These are phyloP conservation scores for Brachionus paranguensis DNA, from an alignment of 1,140 invertebrate genomes.

Conservation along the genomic window DNA sequence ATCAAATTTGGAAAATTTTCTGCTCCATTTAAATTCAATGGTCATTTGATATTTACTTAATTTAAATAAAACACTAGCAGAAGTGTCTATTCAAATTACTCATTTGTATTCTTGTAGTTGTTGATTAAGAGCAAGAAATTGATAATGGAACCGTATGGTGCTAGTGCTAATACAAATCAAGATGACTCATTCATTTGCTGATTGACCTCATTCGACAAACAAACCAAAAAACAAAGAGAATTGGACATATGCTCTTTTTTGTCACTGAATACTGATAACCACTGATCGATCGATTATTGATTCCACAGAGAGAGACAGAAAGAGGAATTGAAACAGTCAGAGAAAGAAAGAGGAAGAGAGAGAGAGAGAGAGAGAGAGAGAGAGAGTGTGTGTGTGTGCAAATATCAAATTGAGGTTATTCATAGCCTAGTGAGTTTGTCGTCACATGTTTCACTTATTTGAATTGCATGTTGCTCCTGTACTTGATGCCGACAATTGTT, in stretches of 20 bases:
- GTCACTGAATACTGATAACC: neutral
- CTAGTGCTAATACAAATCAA: neutral
- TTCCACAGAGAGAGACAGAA: neutral
- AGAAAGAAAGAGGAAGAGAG: neutral
- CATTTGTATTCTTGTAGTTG: neutral
- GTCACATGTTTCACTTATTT: neutral
- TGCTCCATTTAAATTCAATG: neutral
- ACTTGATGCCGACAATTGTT: neutral
- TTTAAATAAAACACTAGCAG: neutral
- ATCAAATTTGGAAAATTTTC: neutral
- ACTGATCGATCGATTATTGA: too few species aligned
- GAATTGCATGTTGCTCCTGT: neutral
- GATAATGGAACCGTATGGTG: constrained; percentile 1
- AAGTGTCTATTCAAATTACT: neutral
- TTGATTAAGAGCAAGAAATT: neutral
- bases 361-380: neutral
- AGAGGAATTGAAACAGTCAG: too few species aligned
- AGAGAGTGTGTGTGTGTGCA: neutral
- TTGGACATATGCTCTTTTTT: neutral
- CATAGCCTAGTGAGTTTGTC: neutral
- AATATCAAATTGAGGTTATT: neutral
- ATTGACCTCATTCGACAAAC: neutral
- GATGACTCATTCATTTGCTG: neutral
- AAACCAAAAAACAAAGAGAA: too few species aligned
- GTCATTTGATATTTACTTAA: neutral